Percentiles rank a stretch among this genome's conserved stretches.
Evolutionary conservation across 2,888 invertebrate species (phyloP).

Genomic region (Conops quadrifasciatus): DNA sequence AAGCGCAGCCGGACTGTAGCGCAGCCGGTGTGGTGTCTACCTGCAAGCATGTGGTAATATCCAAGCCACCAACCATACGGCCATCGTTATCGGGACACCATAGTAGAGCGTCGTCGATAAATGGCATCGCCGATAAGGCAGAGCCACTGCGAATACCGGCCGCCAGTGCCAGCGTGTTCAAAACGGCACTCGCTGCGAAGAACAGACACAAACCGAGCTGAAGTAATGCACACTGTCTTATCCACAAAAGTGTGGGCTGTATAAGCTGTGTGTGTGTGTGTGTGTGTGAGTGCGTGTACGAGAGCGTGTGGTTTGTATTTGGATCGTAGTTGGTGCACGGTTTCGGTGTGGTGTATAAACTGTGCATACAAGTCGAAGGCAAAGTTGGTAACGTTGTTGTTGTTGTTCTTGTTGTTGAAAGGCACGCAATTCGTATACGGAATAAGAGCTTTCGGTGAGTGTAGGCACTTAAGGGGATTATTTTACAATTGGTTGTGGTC

Average conservation of each 20-base stretch:
- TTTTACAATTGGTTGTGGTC: not conserved
- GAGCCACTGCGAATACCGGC: slow-evolving; percentile 65
- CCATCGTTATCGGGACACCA: slow-evolving; percentile 96
- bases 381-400: not conserved
- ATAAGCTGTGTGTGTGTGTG: not conserved
- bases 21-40: slow-evolving; percentile 65
- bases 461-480: slow-evolving; percentile 32
- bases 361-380: not conserved
- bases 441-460: slow-evolving; percentile 16
- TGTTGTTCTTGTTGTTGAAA: not conserved
- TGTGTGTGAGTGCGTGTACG: not conserved
- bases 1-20: not conserved
- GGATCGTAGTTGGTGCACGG: no score
- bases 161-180: slow-evolving; percentile 64
- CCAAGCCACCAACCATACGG: slow-evolving; percentile 79
- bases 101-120: slow-evolving; percentile 93
- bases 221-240: not conserved
- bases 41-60: slow-evolving; percentile 87
- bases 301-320: no score
- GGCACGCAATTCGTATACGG: slow-evolving; percentile 29
- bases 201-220: slow-evolving; percentile 19
- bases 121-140: slow-evolving; percentile 83
- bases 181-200: slow-evolving; percentile 32
- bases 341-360: not conserved
- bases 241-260: not conserved